Evolutionary conservation across 2,113 vertebrate genomes (phyloP).

Genomic region (Dolichallabes microphthalmus): DNA sequence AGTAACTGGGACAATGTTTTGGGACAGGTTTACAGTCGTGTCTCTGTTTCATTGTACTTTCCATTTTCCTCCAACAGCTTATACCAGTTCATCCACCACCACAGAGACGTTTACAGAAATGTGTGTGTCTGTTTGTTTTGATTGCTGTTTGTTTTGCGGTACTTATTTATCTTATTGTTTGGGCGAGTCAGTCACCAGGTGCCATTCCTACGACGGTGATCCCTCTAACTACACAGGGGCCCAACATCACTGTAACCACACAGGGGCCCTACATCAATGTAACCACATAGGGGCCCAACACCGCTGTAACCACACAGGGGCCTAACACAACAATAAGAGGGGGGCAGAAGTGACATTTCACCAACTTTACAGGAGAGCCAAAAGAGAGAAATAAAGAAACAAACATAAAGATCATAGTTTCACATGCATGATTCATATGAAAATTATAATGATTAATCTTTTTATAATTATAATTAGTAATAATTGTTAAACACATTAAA

Average conservation of each 20-base stretch:
- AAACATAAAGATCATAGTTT: no score
- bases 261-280: not conserved
- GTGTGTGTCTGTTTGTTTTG: not conserved
- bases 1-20: not conserved
- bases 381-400: no score
- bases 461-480: no score
- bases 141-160: not conserved
- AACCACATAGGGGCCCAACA: not conserved
- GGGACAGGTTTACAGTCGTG: not conserved
- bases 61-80: not conserved
- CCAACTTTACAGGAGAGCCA: no score
- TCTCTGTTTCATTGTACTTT: not conserved
- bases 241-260: not conserved
- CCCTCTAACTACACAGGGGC: not conserved
- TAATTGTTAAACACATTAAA: no score
- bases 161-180: not conserved
- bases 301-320: not conserved
- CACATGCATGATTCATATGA: no score
- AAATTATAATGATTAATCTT: no score
- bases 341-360: no score
- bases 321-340: no score
- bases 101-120: rapidly evolving
- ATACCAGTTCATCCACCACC: not conserved
- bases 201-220: not conserved
- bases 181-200: not conserved